phyloP scores from a whole-genome alignment of 2,113 vertebrate species.

The Hystrix brachyura region DNA sequence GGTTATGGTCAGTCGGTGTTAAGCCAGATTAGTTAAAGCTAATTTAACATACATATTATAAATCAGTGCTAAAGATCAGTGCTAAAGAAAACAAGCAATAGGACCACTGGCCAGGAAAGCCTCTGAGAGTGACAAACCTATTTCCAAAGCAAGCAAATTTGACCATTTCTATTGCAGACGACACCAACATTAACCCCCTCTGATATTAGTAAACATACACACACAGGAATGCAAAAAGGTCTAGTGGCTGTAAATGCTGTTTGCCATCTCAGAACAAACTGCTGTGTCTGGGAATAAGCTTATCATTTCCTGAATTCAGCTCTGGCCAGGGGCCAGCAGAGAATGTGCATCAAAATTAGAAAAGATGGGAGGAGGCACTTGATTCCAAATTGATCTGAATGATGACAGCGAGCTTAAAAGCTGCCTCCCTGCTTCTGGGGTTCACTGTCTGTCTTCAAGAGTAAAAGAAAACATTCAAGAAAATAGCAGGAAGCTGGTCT shows the following conservation, averaged over 20 bases:
- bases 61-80: conserved; percentile 47
- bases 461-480: conserved; percentile 75
- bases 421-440: conserved; percentile 77
- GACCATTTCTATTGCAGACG: not conserved
- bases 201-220: conserved; percentile 54
- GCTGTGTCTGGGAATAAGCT: conserved; percentile 80
- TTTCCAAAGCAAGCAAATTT: conserved; percentile 41
- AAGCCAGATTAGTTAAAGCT: conserved; percentile 76
- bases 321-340: conserved; percentile 83
- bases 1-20: conserved; percentile 72
- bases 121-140: not conserved
- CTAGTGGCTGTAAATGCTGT: conserved; percentile 69
- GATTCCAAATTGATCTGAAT: conserved; percentile 84
- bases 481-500: conserved; percentile 80
- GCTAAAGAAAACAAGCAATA: conserved; percentile 66
- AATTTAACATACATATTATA: conserved; percentile 78
- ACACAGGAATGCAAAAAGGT: not conserved
- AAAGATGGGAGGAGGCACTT: conserved; percentile 83
- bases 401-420: conserved; percentile 82
- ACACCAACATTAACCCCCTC: conserved; percentile 58
- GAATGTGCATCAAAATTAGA: conserved; percentile 86
- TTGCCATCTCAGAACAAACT: conserved; percentile 80
- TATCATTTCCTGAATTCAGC: conserved; percentile 85
- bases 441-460: conserved; percentile 76
- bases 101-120: conserved; percentile 26